Base-by-base conservation (phyloP, 1,140 invertebrate genomes). In the Drosophila pseudoobscura region DNA sequence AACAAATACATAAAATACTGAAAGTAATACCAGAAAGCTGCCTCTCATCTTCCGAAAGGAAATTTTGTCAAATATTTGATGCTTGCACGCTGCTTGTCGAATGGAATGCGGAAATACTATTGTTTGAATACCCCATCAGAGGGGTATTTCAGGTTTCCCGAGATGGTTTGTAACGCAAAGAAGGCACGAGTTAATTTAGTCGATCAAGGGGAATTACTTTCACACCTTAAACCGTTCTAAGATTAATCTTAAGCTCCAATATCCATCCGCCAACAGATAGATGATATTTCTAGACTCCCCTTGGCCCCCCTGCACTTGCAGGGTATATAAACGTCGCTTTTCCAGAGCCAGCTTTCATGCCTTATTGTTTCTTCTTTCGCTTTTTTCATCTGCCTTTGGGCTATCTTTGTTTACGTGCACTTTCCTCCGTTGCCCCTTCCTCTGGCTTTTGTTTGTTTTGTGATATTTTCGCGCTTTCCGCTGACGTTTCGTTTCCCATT, bases 71-170 rank as follows among this genome's bases (percentile, higher is more conserved):
- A 88, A 87, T 80, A 39, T 39, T 39, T 39, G 4, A 46, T 80
- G 64, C 85, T 73, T 78, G 46, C 26, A 31, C 59, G 50, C 47
- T 61, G 64, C 49, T 46, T 46, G 76, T 8, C 17, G 50, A 51
- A 41, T 43, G 82, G 83, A 85, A 85, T 85, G 82, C 82, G 82
- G 82, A 85, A 85, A 85, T 85, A 87, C 75, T 66, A 64, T 78
- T 78, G 4, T 39, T 39, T 8, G 35, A 39, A 39, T 39, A 39
- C 35, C 35, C 11, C 11, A 13, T 1, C 35, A 13, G 11, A 0
- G 35, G 3, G 11, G 35, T 39, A 39, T 39, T 13, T 13, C 0
- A 4, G 35, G 11, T 39, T 39, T 13, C 1, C 13, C 4, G 35
- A 5, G 35, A 39, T 11, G 0, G 0, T 35, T 35, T 3, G 9